These are phyloP conservation scores for Tineola bisselliella DNA, from an alignment of 2,888 invertebrate genomes.

Conservation along the genomic window DNA sequence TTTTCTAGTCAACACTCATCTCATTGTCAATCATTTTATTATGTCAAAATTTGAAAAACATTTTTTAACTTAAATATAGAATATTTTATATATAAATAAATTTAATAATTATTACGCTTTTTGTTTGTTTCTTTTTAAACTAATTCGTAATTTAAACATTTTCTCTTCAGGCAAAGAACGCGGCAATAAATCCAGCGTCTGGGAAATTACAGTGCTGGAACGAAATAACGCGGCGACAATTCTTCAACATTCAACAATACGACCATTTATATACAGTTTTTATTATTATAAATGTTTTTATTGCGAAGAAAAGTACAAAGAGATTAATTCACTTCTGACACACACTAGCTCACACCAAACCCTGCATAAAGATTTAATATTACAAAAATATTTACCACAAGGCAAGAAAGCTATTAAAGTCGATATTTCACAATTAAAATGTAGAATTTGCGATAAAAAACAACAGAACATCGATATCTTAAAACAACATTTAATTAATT, in stretches of 20 bases:
- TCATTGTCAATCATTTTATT: too few relatives aligned
- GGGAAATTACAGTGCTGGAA: conserved; percentile 39
- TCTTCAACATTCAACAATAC: conserved; percentile 33
- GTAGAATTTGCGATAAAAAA: conserved; percentile 27
- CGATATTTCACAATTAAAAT: conserved; percentile 36
- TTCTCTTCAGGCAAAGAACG: not conserved
- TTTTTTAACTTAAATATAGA: too few relatives aligned
- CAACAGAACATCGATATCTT: conserved; percentile 23
- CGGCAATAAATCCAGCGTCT: conserved; percentile 28
- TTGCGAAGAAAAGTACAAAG: not conserved
- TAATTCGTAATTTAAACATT: not conserved
- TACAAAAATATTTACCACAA: conserved; percentile 16
- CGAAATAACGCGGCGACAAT: conserved; percentile 37
- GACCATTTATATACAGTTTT: conserved; percentile 40
- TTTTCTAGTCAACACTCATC: too few relatives aligned
- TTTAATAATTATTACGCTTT: not conserved
- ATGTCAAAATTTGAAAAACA: too few relatives aligned
- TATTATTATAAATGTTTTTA: conserved; percentile 28
- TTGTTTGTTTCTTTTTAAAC: not conserved
- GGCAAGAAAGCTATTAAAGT: conserved; percentile 24
- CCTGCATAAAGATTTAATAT: not conserved
- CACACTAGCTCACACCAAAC: not conserved
- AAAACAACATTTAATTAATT: conserved; percentile 27
- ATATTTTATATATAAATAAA: too few relatives aligned
- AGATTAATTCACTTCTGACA: not conserved